A percentile compares a stretch with the other conserved stretches of the same genome.
Conservation (phyloP, 1,140 invertebrate genomes). For the Apis cerana region DNA sequence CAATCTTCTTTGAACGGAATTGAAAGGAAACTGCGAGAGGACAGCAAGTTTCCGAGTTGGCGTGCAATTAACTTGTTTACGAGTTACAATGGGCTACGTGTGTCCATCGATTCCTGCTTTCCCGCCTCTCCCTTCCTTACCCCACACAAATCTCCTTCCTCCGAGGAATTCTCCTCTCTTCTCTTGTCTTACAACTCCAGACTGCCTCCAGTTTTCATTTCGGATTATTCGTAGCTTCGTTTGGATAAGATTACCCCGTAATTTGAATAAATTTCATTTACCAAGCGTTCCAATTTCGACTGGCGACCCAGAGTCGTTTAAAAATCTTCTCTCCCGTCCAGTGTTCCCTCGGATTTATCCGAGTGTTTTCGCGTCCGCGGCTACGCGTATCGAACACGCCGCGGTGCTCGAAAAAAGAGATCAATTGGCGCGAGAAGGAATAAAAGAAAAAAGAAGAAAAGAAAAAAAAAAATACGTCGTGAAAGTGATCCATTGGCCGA, state of each 20-base stretch:
- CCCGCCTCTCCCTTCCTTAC: background rate
- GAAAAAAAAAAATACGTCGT: constrained; percentile 6
- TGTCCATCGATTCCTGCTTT: constrained; percentile 11
- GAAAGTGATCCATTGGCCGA: constrained; percentile 21
- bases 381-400: too few species aligned
- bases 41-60: background rate
- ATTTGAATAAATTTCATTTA: background rate
- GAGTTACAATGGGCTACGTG: constrained; percentile 20
- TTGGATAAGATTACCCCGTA: background rate
- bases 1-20: constrained; percentile 25
- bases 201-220: background rate
- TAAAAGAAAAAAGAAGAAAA: too few species aligned
- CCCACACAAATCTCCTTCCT: background rate
- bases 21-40: background rate
- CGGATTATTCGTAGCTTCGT: too few species aligned
- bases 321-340: background rate
- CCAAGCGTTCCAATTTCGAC: background rate
- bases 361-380: background rate
- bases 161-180: background rate
- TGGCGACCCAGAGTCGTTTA: too few species aligned
- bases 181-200: too few species aligned
- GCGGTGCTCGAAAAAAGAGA: background rate
- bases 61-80: constrained; percentile 33
- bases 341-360: background rate
- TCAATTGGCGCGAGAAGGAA: background rate